Percentiles rank a stretch among this genome's conserved stretches.
Conservation (phyloP, 2,888 invertebrate genomes). For the Acleris sparsana region DNA sequence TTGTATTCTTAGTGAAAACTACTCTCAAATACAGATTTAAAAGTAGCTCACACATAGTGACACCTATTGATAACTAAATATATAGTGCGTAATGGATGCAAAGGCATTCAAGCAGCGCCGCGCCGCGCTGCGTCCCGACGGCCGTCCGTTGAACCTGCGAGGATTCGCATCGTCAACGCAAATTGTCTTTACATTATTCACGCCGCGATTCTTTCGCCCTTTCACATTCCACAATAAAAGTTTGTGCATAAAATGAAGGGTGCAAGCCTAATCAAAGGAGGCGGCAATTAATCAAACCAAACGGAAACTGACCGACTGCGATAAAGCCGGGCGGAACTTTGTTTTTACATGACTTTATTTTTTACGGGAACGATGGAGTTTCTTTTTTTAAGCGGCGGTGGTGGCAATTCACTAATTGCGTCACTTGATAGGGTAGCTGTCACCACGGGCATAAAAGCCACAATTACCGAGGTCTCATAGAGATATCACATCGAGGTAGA, state of each 20-base stretch:
- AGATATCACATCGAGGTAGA: no score
- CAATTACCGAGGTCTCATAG: no score
- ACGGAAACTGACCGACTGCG: constrained; percentile 25
- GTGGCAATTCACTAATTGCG: no score
- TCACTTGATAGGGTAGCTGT: no score
- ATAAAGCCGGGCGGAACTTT: background rate
- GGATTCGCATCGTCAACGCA: constrained; percentile 72
- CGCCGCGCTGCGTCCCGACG: constrained; percentile 49
- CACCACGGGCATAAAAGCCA: no score
- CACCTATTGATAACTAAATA: background rate
- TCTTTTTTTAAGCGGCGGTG: no score
- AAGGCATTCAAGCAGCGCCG: constrained; percentile 38
- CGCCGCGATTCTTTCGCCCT: constrained; percentile 71
- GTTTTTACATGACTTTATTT: constrained; percentile 20
- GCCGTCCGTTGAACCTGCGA: constrained; percentile 69
- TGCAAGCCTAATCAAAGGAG: constrained; percentile 40
- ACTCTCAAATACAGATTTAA: no score
- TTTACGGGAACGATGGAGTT: background rate
- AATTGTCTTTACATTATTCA: constrained; percentile 80
- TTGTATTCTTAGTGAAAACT: no score
- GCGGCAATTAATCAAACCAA: constrained; percentile 30
- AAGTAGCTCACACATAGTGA: no score
- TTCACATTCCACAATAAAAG: constrained; percentile 61
- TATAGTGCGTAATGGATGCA: constrained; percentile 38
- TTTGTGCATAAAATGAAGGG: constrained; percentile 43